Evolutionary conservation across 2,888 invertebrate genomes (phyloP), one percentile per base, ranked within the genome.

Genomic region (Mythimna loreyi): DNA sequence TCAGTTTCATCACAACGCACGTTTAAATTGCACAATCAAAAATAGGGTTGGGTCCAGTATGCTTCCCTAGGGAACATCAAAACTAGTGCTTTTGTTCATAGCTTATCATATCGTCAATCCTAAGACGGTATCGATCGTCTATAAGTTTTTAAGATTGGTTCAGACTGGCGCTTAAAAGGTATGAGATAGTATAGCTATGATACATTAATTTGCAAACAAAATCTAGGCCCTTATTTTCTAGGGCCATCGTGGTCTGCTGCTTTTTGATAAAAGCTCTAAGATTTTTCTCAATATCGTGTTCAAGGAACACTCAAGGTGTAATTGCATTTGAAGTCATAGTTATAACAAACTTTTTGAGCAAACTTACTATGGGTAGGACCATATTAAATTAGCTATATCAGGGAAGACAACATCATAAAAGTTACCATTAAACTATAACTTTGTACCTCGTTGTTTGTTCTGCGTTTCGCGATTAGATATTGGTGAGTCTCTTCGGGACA

Each of bases 381-480:
- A n/a, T 56, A 11, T 62, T n/a, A 30, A 28, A 62, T 56, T 43
- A 43, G 28, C 19, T 63, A 19, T 56, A 56, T 30, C 21, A 16
- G 45, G 13, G 28, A 33, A 45, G 6, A 28, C 16, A 40, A 63
- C 16, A 25, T 21, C 33, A 30, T 13, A n/a, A 33, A 33, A 57
- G 30, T 57, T 16, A 45, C 19, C 3, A 45, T n/a, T 45, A 45
- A 45, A 45, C 43, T 45, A 45, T 45, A 45, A 45, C 43, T 45
- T 45, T n/a, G 43, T 45, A 47, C 11, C n/a, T 19, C 13, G 13
- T 62, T 28, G 9, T 62, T 65, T 40, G 36, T 23, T 30, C 13
- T 50, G 2, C 19, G 36, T 50, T 45, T 45, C 43, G 43, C 7
- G 19, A 45, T n/a, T 49, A 28, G 13, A 28, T 50, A n/a, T 28